These are phyloP conservation scores for Pavo muticus DNA, from an alignment of 2,113 vertebrate genomes.

Conservation along the genomic window DNA sequence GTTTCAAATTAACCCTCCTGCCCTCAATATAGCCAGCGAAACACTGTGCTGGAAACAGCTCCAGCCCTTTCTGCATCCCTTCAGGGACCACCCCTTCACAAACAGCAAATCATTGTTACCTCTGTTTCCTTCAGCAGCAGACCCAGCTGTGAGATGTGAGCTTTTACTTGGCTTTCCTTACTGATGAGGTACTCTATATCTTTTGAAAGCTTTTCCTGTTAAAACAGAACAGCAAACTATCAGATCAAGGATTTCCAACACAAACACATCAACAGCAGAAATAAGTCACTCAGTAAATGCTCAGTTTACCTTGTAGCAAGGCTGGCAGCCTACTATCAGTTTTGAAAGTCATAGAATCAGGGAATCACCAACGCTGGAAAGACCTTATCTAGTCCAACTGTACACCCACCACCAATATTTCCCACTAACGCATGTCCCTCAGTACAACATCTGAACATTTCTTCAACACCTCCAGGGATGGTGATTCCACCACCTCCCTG, in stretches of 20 bases:
- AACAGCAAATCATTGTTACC: conserved; percentile 75
- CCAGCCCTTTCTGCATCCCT: not conserved
- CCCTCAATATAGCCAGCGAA: not conserved
- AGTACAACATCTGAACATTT: no score
- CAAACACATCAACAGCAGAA: not conserved
- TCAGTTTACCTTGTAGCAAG: not conserved
- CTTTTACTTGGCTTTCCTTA: conserved; percentile 95
- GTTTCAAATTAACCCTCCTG: not conserved
- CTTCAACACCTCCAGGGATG: no score
- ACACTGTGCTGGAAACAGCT: not conserved
- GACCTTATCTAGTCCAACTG: no score
- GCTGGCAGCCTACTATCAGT: not conserved
- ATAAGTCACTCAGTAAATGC: not conserved
- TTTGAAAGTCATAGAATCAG: not conserved
- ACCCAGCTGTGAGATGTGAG: conserved; percentile 92
- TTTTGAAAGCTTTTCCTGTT: conserved; percentile 96
- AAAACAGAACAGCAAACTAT: not conserved
- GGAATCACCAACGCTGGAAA: no score
- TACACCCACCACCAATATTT: no score
- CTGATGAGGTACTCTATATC: conserved; percentile 97
- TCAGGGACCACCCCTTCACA: not conserved
- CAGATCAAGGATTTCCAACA: not conserved
- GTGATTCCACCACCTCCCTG: no score
- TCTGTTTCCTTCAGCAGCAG: conserved; percentile 90
- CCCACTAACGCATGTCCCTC: no score